Evolutionary conservation across 2,113 vertebrate genomes (phyloP).

Genomic region (Nannospalax galili): DNA sequence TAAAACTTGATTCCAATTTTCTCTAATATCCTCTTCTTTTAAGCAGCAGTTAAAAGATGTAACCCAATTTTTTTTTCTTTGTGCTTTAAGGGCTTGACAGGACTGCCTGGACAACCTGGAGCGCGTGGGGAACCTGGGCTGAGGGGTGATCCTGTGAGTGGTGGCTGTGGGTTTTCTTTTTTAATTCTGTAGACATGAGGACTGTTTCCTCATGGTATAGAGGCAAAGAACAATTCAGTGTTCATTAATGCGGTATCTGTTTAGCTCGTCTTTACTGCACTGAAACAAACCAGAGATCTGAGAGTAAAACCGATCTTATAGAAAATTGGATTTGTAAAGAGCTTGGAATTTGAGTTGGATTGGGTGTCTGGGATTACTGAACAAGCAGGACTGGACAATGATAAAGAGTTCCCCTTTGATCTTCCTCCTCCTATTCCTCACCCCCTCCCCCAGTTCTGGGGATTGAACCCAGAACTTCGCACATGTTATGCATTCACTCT

Average conservation of each 20-base stretch:
- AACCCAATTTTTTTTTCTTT: not conserved
- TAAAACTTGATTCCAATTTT: not conserved
- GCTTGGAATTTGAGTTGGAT: not conserved
- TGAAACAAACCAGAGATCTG: not conserved
- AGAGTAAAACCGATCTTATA: not conserved
- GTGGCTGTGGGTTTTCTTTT: not conserved
- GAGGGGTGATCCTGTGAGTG: slow-evolving; percentile 60
- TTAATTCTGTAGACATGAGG: not conserved
- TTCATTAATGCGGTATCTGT: not conserved
- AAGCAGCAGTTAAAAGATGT: not conserved
- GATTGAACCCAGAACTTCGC: not conserved
- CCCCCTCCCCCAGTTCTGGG: not conserved
- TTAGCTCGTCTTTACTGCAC: not conserved
- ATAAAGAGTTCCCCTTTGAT: not conserved
- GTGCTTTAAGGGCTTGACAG: slow-evolving; percentile 54
- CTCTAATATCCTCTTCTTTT: not conserved
- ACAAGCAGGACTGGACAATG: not conserved
- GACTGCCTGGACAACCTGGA: not conserved
- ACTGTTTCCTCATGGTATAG: no score
- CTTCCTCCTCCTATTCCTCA: not conserved
- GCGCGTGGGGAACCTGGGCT: not conserved
- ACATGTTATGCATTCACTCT: not conserved
- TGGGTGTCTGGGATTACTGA: not conserved
- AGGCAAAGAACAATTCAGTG: not conserved
- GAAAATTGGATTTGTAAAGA: not conserved